A percentile compares a stretch with the other conserved stretches of the same genome.
Conservation (phyloP, 2,113 vertebrate species). For the Lampris megalopsis region DNA sequence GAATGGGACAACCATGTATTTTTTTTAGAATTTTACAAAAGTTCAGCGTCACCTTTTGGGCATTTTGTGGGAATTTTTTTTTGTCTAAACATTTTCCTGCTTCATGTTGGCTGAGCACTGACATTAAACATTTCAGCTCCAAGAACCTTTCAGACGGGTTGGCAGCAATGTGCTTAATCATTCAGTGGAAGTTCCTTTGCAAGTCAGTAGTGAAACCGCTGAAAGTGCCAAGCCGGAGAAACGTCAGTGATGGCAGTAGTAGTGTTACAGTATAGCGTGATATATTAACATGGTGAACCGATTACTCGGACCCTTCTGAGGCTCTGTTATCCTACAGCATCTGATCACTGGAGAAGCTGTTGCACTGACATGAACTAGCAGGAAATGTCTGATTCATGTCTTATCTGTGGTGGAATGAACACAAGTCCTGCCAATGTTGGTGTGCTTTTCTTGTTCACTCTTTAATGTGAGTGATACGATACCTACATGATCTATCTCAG, state of each 20-base stretch:
- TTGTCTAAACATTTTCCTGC: no score
- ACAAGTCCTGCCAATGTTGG: no score
- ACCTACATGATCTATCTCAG: not conserved
- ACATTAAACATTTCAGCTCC: not conserved
- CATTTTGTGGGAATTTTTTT: no score
- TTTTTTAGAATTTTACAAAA: no score
- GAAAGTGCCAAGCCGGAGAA: constrained; percentile 8
- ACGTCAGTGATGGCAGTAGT: constrained; percentile 9
- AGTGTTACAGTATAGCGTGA: constrained; percentile 5
- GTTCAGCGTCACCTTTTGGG: no score
- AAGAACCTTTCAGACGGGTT: not conserved
- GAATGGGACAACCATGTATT: no score
- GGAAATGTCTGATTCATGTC: no score
- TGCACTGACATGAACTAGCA: not conserved
- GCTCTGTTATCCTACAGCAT: not conserved
- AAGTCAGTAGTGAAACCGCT: constrained; percentile 2
- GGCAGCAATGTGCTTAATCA: not conserved
- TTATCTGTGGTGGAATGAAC: no score
- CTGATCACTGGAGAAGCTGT: not conserved
- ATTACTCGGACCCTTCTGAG: not conserved
- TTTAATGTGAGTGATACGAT: not conserved
- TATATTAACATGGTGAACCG: not conserved
- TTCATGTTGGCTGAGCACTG: not conserved
- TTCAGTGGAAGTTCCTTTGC: not conserved
- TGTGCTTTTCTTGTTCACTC: no score